Evolutionary conservation across 2,113 vertebrate species (phyloP).

Genomic region (Stegostoma tigrinum): DNA sequence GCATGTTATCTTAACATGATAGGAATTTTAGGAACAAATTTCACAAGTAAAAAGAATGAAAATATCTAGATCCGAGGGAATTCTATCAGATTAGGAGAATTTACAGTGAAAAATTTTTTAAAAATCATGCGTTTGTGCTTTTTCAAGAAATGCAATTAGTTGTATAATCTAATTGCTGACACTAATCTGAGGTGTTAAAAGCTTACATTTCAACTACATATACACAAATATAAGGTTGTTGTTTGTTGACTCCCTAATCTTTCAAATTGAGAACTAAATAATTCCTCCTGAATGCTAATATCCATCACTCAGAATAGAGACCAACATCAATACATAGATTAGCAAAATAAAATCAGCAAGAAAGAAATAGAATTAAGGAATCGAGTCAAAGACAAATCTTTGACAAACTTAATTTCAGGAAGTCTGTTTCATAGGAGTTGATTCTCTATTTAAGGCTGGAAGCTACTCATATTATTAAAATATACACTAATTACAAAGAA

Average conservation of each 20-base stretch:
- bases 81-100: background rate
- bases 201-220: background rate
- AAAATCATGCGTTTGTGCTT: background rate
- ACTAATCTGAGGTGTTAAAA: background rate
- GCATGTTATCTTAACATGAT: background rate
- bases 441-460: too few relatives aligned
- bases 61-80: background rate
- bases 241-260: background rate
- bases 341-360: too few relatives aligned
- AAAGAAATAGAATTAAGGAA: too few relatives aligned
- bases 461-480: too few relatives aligned
- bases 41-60: background rate
- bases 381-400: too few relatives aligned
- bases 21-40: background rate
- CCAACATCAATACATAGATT: too few relatives aligned
- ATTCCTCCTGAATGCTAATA: background rate
- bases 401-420: too few relatives aligned
- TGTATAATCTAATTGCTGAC: background rate
- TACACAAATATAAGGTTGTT: background rate
- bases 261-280: background rate
- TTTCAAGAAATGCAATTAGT: background rate
- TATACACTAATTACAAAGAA: too few relatives aligned
- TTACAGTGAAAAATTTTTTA: background rate
- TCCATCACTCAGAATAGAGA: too few relatives aligned
- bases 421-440: too few relatives aligned